Conservation (phyloP, 2,113 vertebrate genomes). For the Nesogale talazaci region DNA sequence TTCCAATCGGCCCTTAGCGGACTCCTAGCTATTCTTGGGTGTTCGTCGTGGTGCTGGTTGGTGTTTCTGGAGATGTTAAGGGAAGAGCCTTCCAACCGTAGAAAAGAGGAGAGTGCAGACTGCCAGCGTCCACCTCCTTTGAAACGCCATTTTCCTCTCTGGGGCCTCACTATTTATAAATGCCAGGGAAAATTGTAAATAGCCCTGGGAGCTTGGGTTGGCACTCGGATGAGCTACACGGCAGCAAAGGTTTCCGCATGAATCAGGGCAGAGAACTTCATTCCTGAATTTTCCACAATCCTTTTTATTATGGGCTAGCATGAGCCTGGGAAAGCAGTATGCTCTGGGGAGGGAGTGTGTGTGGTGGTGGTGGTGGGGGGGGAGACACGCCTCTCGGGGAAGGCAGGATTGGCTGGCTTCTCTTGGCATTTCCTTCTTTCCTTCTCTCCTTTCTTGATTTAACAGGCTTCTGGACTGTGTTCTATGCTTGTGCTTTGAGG, state of each 20-base stretch:
- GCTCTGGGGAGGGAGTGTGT: not conserved
- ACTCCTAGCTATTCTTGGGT: not conserved
- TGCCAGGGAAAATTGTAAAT: constrained; percentile 65
- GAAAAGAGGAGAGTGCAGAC: not conserved
- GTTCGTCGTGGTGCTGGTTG: not conserved
- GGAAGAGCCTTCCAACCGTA: not conserved
- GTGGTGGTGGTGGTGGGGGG: no score
- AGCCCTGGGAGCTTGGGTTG: constrained; percentile 57
- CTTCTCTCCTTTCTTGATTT: not conserved
- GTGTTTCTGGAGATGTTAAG: not conserved
- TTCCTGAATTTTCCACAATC: constrained; percentile 70
- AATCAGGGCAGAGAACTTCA: constrained; percentile 49
- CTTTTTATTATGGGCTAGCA: constrained; percentile 33
- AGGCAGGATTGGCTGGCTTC: not conserved
- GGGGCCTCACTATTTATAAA: constrained; percentile 67
- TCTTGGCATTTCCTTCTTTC: not conserved
- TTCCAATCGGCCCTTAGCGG: not conserved
- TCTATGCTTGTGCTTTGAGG: not conserved
- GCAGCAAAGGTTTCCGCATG: constrained; percentile 61
- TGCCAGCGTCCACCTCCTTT: not conserved
- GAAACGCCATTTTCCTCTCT: constrained; percentile 55
- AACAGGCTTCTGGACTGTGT: not conserved
- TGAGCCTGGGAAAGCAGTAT: not conserved
- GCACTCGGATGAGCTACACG: constrained; percentile 44
- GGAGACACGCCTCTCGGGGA: no score